phyloP scores from a whole-genome alignment of 2,113 vertebrate genomes.

The Takifugu flavidus region DNA sequence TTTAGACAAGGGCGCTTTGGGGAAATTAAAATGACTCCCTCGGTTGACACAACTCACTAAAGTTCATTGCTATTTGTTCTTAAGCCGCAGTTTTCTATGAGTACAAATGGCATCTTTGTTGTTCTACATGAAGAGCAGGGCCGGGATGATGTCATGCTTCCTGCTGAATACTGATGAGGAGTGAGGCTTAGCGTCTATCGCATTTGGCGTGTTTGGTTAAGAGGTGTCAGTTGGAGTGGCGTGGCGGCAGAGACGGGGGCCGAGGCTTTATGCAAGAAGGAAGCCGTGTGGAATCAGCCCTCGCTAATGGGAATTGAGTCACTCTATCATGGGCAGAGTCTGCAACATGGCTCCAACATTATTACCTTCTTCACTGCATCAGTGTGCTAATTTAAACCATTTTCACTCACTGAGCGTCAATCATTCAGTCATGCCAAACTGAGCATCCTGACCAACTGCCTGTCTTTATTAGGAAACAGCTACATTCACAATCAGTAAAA shows the following conservation, averaged over 20 bases:
- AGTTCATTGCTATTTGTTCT: conserved; percentile 44
- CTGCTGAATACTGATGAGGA: conserved; percentile 62
- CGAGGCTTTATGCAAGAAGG: conserved; percentile 45
- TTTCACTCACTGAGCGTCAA: conserved; percentile 32
- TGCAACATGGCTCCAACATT: conserved; percentile 33
- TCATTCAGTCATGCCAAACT: conserved; percentile 55
- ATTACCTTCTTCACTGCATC: conserved; percentile 30
- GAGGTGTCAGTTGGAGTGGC: conserved; percentile 61
- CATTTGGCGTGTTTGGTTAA: conserved; percentile 54
- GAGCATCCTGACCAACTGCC: conserved; percentile 34
- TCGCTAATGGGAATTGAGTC: conserved; percentile 62
- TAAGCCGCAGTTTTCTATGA: conserved; percentile 52
- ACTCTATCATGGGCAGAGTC: conserved; percentile 46
- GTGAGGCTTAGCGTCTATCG: conserved; percentile 53
- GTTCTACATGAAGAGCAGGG: conserved; percentile 58
- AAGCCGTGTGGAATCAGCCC: conserved; percentile 64
- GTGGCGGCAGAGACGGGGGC: conserved; percentile 52
- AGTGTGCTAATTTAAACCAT: conserved; percentile 12
- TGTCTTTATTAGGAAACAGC: conserved; percentile 60
- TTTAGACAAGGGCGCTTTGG: too few species aligned
- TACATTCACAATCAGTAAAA: conserved; percentile 47
- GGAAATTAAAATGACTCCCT: too few species aligned
- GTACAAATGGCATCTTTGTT: conserved; percentile 62
- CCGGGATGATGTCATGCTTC: conserved; percentile 31
- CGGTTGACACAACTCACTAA: conserved; percentile 2